phyloP scores from a whole-genome alignment of 2,888 invertebrate species.

The Volucella zonaria region DNA sequence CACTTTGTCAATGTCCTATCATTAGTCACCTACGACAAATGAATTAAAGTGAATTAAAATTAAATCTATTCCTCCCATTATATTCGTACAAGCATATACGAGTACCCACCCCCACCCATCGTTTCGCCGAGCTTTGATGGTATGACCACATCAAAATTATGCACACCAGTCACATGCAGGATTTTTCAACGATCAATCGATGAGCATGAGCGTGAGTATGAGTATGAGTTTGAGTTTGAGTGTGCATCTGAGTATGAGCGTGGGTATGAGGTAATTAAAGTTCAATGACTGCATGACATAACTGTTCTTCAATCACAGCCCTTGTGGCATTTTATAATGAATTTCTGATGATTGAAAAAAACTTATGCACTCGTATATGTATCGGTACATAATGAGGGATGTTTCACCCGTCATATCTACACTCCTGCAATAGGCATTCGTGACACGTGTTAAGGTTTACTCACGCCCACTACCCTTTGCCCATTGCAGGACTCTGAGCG shows the following conservation, averaged over 20 bases:
- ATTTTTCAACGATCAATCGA: slow-evolving; percentile 34
- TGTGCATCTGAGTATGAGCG: not conserved
- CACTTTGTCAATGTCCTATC: slow-evolving; percentile 11
- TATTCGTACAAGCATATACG: too few species aligned
- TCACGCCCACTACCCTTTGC: too few species aligned
- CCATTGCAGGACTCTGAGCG: not conserved
- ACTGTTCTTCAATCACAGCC: not conserved
- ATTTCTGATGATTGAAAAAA: not conserved
- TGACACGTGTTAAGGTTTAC: too few species aligned
- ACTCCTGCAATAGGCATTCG: not conserved
- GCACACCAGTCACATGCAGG: not conserved
- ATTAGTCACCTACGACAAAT: slow-evolving; percentile 46
- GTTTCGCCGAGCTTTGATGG: too few species aligned
- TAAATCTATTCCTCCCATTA: slow-evolving; percentile 41
- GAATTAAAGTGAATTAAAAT: slow-evolving; percentile 59
- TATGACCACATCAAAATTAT: not conserved
- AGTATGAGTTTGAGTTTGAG: too few species aligned
- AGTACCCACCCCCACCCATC: not conserved
- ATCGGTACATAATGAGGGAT: too few species aligned
- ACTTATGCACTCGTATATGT: too few species aligned
- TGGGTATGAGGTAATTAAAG: slow-evolving; percentile 46
- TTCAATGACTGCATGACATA: slow-evolving; percentile 39
- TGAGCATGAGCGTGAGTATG: slow-evolving; percentile 30
- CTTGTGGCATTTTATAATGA: not conserved
- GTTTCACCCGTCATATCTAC: too few species aligned